Evolutionary conservation across 2,113 vertebrate species (phyloP).

Genomic region (Gnathonemus echidnorhynchus): DNA sequence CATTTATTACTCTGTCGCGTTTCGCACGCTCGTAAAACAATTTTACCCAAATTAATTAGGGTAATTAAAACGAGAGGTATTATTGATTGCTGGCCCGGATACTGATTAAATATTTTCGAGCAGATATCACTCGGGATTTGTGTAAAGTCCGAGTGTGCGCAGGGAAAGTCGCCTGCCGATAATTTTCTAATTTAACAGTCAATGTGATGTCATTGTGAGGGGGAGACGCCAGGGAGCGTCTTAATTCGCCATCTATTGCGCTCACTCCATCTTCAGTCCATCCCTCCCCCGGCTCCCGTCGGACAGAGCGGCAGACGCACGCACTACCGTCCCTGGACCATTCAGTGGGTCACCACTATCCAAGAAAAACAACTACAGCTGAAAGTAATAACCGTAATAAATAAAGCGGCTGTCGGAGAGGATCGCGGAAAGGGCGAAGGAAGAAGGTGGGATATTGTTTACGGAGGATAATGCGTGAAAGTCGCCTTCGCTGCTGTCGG

Average conservation of each 20-base stretch:
- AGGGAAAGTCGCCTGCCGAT: not conserved
- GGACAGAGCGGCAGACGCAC: not conserved
- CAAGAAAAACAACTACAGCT: constrained; percentile 3
- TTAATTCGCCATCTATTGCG: not conserved
- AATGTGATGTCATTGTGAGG: constrained; percentile 1
- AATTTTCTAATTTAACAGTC: constrained; percentile 3
- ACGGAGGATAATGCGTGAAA: constrained; percentile 14
- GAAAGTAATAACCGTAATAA: not conserved
- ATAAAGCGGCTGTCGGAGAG: not conserved
- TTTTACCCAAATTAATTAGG: not conserved
- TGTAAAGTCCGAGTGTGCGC: not conserved
- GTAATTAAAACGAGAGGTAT: not conserved
- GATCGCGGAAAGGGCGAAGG: not conserved
- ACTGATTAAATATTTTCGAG: not conserved
- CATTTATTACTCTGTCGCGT: not conserved
- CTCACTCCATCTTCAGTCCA: not conserved
- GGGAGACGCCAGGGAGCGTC: not conserved
- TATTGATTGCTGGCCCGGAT: not conserved
- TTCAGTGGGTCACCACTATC: not conserved
- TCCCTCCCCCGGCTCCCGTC: not conserved
- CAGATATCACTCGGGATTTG: not conserved
- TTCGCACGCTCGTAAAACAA: not conserved
- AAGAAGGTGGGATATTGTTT: not conserved
- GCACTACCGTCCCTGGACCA: not conserved
- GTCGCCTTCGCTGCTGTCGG: constrained; percentile 1